phyloP scores from a whole-genome alignment of 2,797 vertebrate genomes.

The Liparis tanakae region DNA sequence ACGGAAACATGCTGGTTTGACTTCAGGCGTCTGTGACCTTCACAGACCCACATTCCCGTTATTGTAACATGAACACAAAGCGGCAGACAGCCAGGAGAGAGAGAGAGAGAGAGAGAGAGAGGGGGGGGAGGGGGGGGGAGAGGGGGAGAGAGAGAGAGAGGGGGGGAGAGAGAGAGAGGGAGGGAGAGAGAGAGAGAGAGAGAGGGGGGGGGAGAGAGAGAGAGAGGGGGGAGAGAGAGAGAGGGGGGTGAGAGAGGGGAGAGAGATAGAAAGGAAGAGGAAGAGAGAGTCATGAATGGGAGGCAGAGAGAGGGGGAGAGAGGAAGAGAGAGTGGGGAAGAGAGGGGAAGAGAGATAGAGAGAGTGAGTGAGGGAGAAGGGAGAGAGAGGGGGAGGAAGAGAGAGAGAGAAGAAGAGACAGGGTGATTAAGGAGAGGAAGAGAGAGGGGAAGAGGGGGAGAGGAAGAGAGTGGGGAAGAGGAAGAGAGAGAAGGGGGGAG shows the following conservation, averaged over 20 bases:
- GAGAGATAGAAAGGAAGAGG: conserved; percentile 24
- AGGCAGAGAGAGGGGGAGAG: not conserved
- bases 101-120: conserved; percentile 21
- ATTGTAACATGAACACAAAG: conserved; percentile 85
- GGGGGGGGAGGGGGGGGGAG: conserved; percentile 26
- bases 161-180: conserved; percentile 32
- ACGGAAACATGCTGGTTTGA: conserved; percentile 62
- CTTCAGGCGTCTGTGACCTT: conserved; percentile 82
- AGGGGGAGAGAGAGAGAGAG: conserved; percentile 50
- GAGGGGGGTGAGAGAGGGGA: not conserved
- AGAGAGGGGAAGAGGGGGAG: conserved; percentile 43
- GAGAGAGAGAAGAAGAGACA: conserved; percentile 29
- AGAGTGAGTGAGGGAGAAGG: conserved; percentile 52
- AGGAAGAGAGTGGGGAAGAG: conserved; percentile 11
- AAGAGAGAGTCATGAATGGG: conserved; percentile 42
- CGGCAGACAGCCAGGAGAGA: conserved; percentile 63
- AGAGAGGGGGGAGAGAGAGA: conserved; percentile 41
- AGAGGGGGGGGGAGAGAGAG: conserved; percentile 9
- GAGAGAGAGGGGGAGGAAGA: conserved; percentile 35
- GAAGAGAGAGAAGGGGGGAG: conserved; percentile 17
- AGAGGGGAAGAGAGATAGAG: conserved; percentile 25
- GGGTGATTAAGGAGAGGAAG: not conserved
- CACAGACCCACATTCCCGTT: conserved; percentile 77
- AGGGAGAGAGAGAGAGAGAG: conserved; percentile 7
- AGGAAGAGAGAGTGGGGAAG: conserved; percentile 23